Evolutionary conservation across 2,113 vertebrate genomes (phyloP).

Genomic region (Struthidea cinerea): DNA sequence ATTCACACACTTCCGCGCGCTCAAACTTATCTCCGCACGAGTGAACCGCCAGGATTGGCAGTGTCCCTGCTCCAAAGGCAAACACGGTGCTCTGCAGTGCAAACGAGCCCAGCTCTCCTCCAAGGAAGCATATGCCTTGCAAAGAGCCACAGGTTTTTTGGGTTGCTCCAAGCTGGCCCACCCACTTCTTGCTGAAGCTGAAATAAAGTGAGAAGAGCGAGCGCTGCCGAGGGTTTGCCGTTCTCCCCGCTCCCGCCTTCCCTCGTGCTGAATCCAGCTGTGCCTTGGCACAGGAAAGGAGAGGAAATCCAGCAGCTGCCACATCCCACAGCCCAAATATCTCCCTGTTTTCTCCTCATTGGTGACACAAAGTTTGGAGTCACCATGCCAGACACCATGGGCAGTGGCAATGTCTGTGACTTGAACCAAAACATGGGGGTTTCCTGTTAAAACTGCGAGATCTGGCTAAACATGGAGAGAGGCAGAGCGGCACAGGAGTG

Average conservation of each 20-base stretch:
- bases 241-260: background rate
- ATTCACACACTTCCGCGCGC: background rate
- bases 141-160: background rate
- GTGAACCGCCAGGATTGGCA: background rate
- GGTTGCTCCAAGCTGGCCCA: slow-evolving; percentile 24
- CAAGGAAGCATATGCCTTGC: background rate
- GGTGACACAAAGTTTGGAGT: background rate
- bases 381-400: rapidly evolving
- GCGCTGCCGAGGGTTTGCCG: background rate
- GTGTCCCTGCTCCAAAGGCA: background rate
- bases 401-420: background rate
- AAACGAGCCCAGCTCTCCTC: background rate
- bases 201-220: slow-evolving; percentile 17
- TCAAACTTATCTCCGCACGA: background rate
- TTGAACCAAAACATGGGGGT: background rate
- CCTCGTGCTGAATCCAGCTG: background rate
- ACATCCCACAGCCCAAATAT: background rate
- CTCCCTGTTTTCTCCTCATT: rapidly evolving
- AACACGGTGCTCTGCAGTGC: background rate
- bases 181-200: background rate
- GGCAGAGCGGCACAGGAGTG: rapidly evolving
- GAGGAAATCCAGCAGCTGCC: background rate
- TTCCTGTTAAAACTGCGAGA: background rate
- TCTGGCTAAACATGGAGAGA: rapidly evolving
- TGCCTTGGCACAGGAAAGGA: background rate